Percentiles rank a stretch among this genome's conserved stretches.
Evolutionary conservation across 2,888 invertebrate species (phyloP).

Genomic region (Pegoplata infirma): DNA sequence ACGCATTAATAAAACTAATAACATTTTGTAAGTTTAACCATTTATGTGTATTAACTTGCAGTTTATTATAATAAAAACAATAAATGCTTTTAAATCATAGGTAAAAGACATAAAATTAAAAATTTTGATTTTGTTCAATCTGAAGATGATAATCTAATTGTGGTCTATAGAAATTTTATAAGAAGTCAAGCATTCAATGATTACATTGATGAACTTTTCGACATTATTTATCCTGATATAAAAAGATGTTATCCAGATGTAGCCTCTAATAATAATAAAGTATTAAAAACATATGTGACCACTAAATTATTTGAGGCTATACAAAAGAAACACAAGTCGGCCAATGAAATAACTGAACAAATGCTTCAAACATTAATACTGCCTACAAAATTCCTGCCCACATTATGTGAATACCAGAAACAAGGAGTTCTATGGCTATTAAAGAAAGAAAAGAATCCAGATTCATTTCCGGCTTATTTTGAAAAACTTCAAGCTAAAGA

Average conservation of each 20-base stretch:
- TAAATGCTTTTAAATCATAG: not conserved
- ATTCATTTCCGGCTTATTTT: conserved; percentile 64
- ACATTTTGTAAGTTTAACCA: conserved; percentile 13
- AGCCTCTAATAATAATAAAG: conserved; percentile 42
- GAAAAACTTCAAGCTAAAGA: conserved; percentile 65
- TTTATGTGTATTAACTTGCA: not conserved
- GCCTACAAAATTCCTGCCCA: conserved; percentile 78
- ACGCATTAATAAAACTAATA: conserved; percentile 14
- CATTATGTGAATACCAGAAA: conserved; percentile 82
- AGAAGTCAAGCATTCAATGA: conserved; percentile 10
- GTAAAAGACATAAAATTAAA: not conserved
- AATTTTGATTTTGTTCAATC: conserved; percentile 12
- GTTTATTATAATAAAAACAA: too few relatives aligned
- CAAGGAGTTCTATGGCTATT: conserved; percentile 86
- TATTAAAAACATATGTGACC: conserved; percentile 71
- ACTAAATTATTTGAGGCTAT: conserved; percentile 70
- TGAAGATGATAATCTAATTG: conserved; percentile 16
- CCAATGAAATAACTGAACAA: conserved; percentile 67
- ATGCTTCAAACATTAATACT: conserved; percentile 43
- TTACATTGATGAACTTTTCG: conserved; percentile 60
- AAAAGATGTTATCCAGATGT: conserved; percentile 36
- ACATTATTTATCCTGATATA: conserved; percentile 60
- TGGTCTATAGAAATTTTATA: not conserved
- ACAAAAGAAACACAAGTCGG: conserved; percentile 64
- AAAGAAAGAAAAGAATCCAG: conserved; percentile 78